Conservation (phyloP, 2,113 vertebrate genomes). For the Lipophrys pholis region DNA sequence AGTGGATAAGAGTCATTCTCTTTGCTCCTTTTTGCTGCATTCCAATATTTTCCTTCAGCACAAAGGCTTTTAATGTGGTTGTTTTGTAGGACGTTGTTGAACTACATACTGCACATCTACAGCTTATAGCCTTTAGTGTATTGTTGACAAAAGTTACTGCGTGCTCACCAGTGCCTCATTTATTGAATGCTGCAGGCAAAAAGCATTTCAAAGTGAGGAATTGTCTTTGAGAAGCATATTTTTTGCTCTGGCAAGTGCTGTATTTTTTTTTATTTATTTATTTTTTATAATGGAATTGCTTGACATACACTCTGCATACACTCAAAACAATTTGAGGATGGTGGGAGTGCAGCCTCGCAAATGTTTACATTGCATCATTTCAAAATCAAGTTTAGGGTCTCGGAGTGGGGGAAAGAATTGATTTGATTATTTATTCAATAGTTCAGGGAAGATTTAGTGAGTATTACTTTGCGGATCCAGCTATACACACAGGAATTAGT, state of each 20-base stretch:
- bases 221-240: slow-evolving; percentile 37
- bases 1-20: slow-evolving; percentile 1
- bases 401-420: slow-evolving; percentile 2
- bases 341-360: slow-evolving; percentile 22
- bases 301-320: slow-evolving; percentile 25
- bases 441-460: slow-evolving; percentile 13
- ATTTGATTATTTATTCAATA: slow-evolving; percentile 24
- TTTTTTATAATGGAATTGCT: slow-evolving; percentile 17
- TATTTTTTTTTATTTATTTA: too few relatives aligned
- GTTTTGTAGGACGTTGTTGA: slow-evolving; percentile 42
- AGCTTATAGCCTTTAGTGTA: slow-evolving; percentile 66
- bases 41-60: slow-evolving; percentile 20
- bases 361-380: slow-evolving; percentile 36
- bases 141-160: slow-evolving; percentile 66
- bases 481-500: neutral
- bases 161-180: slow-evolving; percentile 70
- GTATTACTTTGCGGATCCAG: neutral
- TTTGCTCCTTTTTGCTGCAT: slow-evolving; percentile 10
- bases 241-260: slow-evolving; percentile 34
- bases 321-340: slow-evolving; percentile 28
- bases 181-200: slow-evolving; percentile 70
- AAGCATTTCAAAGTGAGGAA: slow-evolving; percentile 70
- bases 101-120: slow-evolving; percentile 51
- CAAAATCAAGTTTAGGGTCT: slow-evolving; percentile 22
- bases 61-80: slow-evolving; percentile 31